These are phyloP conservation scores for Lasiurus cinereus DNA, from an alignment of 2,113 vertebrate species.

Conservation along the genomic window DNA sequence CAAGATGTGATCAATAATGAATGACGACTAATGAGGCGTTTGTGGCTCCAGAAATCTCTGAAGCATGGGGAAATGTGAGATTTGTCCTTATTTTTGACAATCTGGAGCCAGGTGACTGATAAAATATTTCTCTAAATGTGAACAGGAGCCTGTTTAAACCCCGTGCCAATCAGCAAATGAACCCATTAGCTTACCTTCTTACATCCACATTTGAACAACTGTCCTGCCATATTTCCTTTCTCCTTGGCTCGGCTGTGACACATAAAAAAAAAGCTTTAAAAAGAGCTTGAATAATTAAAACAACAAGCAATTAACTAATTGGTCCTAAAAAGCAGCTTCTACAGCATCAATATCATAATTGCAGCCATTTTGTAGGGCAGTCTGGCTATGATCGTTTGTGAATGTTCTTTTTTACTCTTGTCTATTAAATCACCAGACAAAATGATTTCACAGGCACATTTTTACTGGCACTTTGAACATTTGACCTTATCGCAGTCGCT, in stretches of 20 bases:
- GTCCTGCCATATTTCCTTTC: constrained; percentile 48
- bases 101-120: neutral
- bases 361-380: neutral
- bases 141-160: constrained; percentile 47
- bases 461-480: neutral
- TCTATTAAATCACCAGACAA: neutral
- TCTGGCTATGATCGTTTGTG: neutral
- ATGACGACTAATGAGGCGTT: neutral
- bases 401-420: neutral
- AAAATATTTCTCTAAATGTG: constrained; percentile 56
- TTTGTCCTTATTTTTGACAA: constrained; percentile 35
- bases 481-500: neutral
- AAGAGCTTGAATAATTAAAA: constrained; percentile 34
- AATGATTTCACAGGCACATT: neutral
- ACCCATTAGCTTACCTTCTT: constrained; percentile 51
- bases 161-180: neutral
- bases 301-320: constrained; percentile 64
- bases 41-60: neutral
- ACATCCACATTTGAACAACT: constrained; percentile 43
- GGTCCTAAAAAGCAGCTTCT: constrained; percentile 23
- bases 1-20: neutral
- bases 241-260: constrained; percentile 47
- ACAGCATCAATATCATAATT: neutral
- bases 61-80: neutral
- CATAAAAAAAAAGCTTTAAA: constrained; percentile 9